Percentiles rank a stretch among this genome's conserved stretches.
Evolutionary conservation across 2,797 vertebrate genomes (phyloP).

Genomic region (Pteropus rufus): DNA sequence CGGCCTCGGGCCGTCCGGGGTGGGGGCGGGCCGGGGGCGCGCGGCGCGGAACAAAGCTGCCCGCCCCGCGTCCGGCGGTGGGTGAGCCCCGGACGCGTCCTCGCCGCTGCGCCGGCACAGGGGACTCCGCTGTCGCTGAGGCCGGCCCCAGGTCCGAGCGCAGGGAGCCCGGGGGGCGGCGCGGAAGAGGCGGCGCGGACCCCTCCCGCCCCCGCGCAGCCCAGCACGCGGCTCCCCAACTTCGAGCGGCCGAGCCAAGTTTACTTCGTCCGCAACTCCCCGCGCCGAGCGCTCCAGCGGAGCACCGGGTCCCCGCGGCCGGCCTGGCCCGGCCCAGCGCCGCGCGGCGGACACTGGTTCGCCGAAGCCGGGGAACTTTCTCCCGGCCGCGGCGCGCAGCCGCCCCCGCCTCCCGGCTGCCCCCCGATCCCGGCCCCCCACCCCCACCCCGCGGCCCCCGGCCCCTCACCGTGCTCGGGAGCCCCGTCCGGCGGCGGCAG

Average conservation of each 20-base stretch:
- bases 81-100: neutral
- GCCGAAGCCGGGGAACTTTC: neutral
- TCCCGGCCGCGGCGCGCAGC: neutral
- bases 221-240: neutral
- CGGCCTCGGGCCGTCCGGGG: neutral
- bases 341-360: neutral
- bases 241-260: conserved; percentile 35
- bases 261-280: conserved; percentile 63
- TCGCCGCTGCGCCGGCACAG: neutral
- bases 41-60: conserved; percentile 55
- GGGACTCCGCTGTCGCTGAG: neutral
- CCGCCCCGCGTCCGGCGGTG: neutral
- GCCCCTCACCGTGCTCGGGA: conserved; percentile 92
- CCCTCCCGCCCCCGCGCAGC: neutral
- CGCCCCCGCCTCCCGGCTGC: neutral
- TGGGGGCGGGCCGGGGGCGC: neutral
- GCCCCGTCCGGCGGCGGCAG: conserved; percentile 87
- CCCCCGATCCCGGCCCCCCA: neutral
- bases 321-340: neutral
- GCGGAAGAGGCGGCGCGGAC: neutral
- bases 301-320: neutral
- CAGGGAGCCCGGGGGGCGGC: neutral
- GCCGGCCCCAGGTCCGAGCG: neutral
- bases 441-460: conserved; percentile 5
- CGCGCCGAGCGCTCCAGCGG: neutral